These are phyloP conservation scores for Oreochromis mossambicus DNA, from an alignment of 2,797 vertebrate species.

Conservation along the genomic window DNA sequence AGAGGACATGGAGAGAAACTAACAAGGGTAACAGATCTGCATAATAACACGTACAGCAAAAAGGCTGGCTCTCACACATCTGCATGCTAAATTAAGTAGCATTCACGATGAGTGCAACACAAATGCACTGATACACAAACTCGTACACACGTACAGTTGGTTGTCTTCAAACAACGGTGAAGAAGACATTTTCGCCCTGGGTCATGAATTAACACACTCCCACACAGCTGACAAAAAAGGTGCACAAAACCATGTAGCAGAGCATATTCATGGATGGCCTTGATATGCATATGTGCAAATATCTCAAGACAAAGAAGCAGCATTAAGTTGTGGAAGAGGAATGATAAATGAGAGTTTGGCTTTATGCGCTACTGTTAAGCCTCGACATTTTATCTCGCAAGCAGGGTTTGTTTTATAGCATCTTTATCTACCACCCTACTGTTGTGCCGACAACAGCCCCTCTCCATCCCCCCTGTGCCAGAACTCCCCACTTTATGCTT, in stretches of 20 bases:
- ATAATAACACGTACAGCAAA: constrained; percentile 24
- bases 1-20: constrained; percentile 32
- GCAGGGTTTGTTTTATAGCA: constrained; percentile 39
- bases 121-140: constrained; percentile 29
- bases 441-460: background rate
- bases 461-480: background rate
- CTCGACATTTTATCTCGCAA: constrained; percentile 36
- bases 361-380: constrained; percentile 7
- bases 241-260: constrained; percentile 55
- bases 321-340: constrained; percentile 34
- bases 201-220: constrained; percentile 74
- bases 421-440: constrained; percentile 13
- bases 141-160: constrained; percentile 33
- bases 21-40: constrained; percentile 44
- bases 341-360: constrained; percentile 46
- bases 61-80: constrained; percentile 19
- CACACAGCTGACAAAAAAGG: constrained; percentile 67
- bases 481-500: constrained; percentile 11
- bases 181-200: constrained; percentile 56
- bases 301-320: constrained; percentile 44
- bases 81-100: constrained; percentile 54
- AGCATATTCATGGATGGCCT: constrained; percentile 50
- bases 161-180: constrained; percentile 56
- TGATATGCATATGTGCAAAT: constrained; percentile 63
- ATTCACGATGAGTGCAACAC: constrained; percentile 3